Evolutionary conservation across 1,140 invertebrate species (phyloP).

Genomic region (Trichomalopsis sarcophagae): DNA sequence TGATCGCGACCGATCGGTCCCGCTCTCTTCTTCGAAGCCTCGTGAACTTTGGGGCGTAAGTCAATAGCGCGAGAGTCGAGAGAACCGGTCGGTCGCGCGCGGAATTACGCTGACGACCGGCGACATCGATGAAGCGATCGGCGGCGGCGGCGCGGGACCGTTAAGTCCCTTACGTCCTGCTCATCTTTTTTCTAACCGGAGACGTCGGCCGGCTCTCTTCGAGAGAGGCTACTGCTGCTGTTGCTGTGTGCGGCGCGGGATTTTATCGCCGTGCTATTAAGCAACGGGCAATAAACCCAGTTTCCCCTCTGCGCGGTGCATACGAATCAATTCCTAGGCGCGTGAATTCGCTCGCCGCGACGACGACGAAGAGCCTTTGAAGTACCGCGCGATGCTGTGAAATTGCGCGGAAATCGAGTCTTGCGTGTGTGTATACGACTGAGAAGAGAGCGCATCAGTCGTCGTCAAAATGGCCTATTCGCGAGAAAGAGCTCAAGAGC

Average conservation of each 20-base stretch:
- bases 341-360: neutral
- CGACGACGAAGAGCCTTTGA: neutral
- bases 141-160: neutral
- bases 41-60: slow-evolving; percentile 39
- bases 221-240: neutral
- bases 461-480: neutral
- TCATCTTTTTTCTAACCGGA: slow-evolving; percentile 10
- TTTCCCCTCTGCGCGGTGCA: slow-evolving; percentile 24
- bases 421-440: neutral
- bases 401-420: neutral
- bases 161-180: slow-evolving; percentile 10
- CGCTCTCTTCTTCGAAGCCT: neutral
- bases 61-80: neutral
- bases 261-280: slow-evolving; percentile 47
- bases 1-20: neutral
- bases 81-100: slow-evolving; percentile 30
- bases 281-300: slow-evolving; percentile 54
- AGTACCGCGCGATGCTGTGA: neutral
- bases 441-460: neutral
- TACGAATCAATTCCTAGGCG: slow-evolving; percentile 13
- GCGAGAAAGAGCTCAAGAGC: no score
- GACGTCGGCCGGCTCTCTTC: neutral
- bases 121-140: slow-evolving; percentile 49
- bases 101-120: slow-evolving; percentile 27
- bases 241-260: neutral